phyloP scores from a whole-genome alignment of 2,888 invertebrate genomes.

The Fragum whitleyi region DNA sequence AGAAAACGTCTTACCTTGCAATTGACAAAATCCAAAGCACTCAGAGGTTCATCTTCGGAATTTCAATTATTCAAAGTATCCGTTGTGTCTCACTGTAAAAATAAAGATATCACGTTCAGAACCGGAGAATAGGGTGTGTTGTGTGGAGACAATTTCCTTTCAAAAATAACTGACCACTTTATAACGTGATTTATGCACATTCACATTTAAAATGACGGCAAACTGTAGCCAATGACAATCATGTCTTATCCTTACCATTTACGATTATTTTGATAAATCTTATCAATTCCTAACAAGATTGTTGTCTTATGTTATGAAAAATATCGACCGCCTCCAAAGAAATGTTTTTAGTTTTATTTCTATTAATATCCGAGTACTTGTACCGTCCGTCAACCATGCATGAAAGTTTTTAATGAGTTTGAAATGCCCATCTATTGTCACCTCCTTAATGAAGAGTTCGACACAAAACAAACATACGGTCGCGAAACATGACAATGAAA shows the following conservation, averaged over 20 bases:
- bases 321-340: too few relatives aligned
- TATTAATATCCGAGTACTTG: neutral
- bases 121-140: neutral
- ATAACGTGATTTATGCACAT: neutral
- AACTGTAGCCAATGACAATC: neutral
- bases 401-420: neutral
- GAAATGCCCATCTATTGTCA: neutral
- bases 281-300: too few relatives aligned
- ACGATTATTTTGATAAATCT: neutral
- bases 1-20: too few relatives aligned
- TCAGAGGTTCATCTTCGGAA: too few relatives aligned
- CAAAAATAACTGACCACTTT: constrained; percentile 3
- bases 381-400: neutral
- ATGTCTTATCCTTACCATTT: neutral
- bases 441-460: constrained; percentile 1
- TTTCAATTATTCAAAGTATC: too few relatives aligned
- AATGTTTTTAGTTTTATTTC: too few relatives aligned
- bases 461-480: neutral
- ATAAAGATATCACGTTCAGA: neutral
- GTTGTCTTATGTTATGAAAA: too few relatives aligned
- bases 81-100: too few relatives aligned
- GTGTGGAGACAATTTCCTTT: neutral
- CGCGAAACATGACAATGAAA: neutral
- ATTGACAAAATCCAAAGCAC: too few relatives aligned
- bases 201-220: neutral